These are phyloP conservation scores for Stegophylla sp. DNA, from an alignment of 2,888 invertebrate species.

Conservation along the genomic window DNA sequence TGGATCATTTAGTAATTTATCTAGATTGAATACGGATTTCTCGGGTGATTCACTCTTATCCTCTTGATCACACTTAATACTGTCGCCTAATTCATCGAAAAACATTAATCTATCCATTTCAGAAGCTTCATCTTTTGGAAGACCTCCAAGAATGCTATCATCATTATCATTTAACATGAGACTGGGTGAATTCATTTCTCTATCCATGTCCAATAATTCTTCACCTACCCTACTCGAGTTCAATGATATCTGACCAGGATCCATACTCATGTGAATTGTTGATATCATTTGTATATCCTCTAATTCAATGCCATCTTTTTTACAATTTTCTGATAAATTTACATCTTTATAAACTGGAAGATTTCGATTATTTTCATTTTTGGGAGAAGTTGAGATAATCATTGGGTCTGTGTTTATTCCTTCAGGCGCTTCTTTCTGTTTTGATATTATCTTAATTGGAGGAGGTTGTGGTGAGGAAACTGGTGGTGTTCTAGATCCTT, in stretches of 20 bases:
- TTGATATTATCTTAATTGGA: slow-evolving; percentile 48
- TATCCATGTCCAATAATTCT: slow-evolving; percentile 52
- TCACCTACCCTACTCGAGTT: slow-evolving; percentile 52
- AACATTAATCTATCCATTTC: slow-evolving; percentile 56
- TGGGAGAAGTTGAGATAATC: slow-evolving; percentile 55
- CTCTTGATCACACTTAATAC: slow-evolving; percentile 54
- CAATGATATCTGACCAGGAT: slow-evolving; percentile 54
- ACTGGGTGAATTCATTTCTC: slow-evolving; percentile 52
- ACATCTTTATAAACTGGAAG: slow-evolving; percentile 62
- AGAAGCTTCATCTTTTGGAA: slow-evolving; percentile 53
- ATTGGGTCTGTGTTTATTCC: slow-evolving; percentile 55
- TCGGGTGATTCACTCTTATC: slow-evolving; percentile 54
- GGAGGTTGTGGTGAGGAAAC: slow-evolving; percentile 58
- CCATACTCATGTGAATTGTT: slow-evolving; percentile 53
- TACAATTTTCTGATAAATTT: slow-evolving; percentile 62
- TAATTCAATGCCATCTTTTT: slow-evolving; percentile 62
- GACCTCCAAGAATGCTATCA: slow-evolving; percentile 56
- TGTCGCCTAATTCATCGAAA: slow-evolving; percentile 55
- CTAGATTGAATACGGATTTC: slow-evolving; percentile 49
- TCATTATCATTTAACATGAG: slow-evolving; percentile 55
- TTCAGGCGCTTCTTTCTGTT: slow-evolving; percentile 57
- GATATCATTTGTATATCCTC: slow-evolving; percentile 61
- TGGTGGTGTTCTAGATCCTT: slow-evolving; percentile 65
- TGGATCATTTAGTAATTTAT: slow-evolving; percentile 53
- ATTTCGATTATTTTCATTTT: slow-evolving; percentile 57